Evolutionary conservation across 1,140 invertebrate species (phyloP).

Genomic region (Drosophila nannoptera): DNA sequence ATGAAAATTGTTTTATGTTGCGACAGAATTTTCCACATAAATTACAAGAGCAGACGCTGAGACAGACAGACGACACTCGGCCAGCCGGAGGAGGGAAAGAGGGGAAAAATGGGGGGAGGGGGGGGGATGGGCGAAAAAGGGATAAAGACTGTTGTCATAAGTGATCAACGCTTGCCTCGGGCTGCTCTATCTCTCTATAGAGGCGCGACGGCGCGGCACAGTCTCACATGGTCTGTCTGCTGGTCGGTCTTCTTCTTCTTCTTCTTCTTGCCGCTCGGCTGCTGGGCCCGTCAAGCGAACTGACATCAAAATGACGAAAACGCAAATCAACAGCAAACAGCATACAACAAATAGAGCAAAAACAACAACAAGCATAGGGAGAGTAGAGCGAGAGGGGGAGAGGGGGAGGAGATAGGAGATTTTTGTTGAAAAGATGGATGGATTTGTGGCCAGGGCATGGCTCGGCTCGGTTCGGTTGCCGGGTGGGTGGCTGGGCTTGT

Average conservation of each 20-base stretch:
- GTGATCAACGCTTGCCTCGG: conserved; percentile 69
- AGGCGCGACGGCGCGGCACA: neutral
- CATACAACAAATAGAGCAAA: conserved; percentile 41
- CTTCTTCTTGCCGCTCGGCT: conserved; percentile 16
- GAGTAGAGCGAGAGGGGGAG: neutral
- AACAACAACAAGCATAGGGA: conserved; percentile 5
- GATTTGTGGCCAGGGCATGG: conserved; percentile 65
- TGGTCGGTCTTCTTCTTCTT: conserved; percentile 9
- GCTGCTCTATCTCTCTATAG: conserved; percentile 28
- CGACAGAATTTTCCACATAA: conserved; percentile 71
- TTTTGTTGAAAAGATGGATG: conserved; percentile 76
- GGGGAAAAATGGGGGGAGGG: too few relatives aligned
- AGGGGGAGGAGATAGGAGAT: neutral
- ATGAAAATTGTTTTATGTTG: conserved; percentile 76
- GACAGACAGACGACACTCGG: neutral
- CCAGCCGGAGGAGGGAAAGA: neutral
- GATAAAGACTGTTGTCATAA: conserved; percentile 64
- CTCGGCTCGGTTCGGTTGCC: conserved; percentile 5
- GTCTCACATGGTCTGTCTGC: conserved; percentile 5
- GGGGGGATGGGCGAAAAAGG: neutral
- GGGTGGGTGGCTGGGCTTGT: conserved; percentile 45
- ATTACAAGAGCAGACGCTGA: conserved; percentile 51
- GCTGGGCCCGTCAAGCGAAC: conserved; percentile 68
- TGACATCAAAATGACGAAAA: conserved; percentile 78
- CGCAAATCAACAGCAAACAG: conserved; percentile 76